Base-by-base conservation (phyloP, 1,140 invertebrate species). In the Drosophila nebulosa region DNA sequence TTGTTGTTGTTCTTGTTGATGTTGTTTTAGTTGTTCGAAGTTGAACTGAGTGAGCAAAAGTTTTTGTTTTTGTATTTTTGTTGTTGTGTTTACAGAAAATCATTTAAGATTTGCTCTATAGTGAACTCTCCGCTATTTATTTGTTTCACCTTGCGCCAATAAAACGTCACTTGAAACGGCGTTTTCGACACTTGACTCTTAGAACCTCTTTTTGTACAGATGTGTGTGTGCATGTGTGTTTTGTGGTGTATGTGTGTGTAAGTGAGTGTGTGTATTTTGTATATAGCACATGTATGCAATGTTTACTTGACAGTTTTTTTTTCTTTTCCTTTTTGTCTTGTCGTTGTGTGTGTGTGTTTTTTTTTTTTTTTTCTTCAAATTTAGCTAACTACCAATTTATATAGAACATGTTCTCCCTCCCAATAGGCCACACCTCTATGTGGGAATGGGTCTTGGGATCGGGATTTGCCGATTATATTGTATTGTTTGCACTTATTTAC, bases 101-200 rank as follows among this genome's bases (percentile, higher is more conserved):
- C 62, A 70, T 70, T 70, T 70, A 65, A 70, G 62, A 65, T 65
- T 69, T 64, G 53, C 60, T 56, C 60, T 24, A 58, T 64, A 21
- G 61, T 56, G 51, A 68, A 68, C 65, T 62, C 59, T 62, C 51
- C 32, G 51, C 32, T 63, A 63, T 53, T 55, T 64, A 56, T 50
- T 69, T 65, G 42, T 74, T 83, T 83, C 76, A 84, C 79, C 79
- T 85, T 85, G 74, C 74, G 81, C 81, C 74, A 86, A 86, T 86
- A 86, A 85, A 86, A 88, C 83, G 83, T 84, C 79, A 84, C 79
- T 83, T 84, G 66, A 77, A 78, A 61, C 53, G 53, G 6, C 53
- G 69, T 73, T 67, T 73, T 55, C 52, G 52, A 76, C 42, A 76
- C 59, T 74, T 63, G 56, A 46, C 39, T 46, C 39, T 46, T 46